phyloP scores from a whole-genome alignment of 1,140 invertebrate species.

The Anadara kagoshimensis region DNA sequence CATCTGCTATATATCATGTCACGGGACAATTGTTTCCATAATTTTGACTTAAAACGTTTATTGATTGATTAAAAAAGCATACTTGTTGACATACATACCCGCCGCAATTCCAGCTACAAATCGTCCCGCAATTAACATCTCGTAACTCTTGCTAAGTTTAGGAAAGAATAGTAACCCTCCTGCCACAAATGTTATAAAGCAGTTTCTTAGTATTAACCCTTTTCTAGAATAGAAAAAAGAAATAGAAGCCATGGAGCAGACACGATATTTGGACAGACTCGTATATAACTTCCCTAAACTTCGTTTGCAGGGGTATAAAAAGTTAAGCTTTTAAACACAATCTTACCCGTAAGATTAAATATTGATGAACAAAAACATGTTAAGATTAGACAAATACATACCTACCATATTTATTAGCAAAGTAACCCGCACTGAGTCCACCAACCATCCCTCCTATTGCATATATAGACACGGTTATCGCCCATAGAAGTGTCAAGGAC shows the following conservation, averaged over 20 bases:
- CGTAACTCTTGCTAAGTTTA: conserved; percentile 93
- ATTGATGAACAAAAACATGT: no score
- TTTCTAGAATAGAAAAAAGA: conserved; percentile 81
- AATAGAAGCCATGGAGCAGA: no score
- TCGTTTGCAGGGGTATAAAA: no score
- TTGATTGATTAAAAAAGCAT: no score
- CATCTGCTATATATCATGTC: no score
- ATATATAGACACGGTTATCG: conserved; percentile 88
- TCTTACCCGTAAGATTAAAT: no score
- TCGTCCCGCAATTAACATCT: conserved; percentile 96
- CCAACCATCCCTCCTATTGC: conserved; percentile 95
- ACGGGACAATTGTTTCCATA: no score
- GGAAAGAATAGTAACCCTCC: conserved; percentile 95
- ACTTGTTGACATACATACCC: conserved; percentile 53
- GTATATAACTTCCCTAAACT: no score
- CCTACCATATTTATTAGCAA: conserved; percentile 87
- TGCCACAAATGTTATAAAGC: conserved; percentile 93
- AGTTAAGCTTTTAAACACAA: no score
- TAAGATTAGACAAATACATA: no score
- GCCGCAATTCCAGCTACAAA: conserved; percentile 91
- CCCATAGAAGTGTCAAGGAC: conserved; percentile 58
- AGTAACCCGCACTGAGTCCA: conserved; percentile 84
- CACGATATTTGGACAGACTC: no score
- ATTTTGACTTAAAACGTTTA: no score
- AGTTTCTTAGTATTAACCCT: conserved; percentile 95